Conservation (phyloP, 2,113 vertebrate genomes). For the Danio rerio region GRCz12tu NC_133180.1:19953501-19954000, state of each 20-base stretch:
- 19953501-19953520: too few relatives aligned
- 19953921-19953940: not conserved
- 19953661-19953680: conserved; percentile 88
- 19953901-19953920: not conserved
- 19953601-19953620: too few relatives aligned
- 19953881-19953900: not conserved
- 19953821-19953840: not conserved
- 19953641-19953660: conserved; percentile 84
- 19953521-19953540: too few relatives aligned
- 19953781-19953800: conserved; percentile 97
- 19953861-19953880: not conserved
- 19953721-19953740: conserved; percentile 84
- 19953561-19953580: too few relatives aligned
- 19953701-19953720: conserved; percentile 90
- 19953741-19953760: conserved; percentile 90
- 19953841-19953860: not conserved
- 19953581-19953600: not conserved
- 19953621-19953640: not conserved
- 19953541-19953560: too few relatives aligned
- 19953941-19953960: not conserved
- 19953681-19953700: conserved; percentile 92
- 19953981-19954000: not conserved
- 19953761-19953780: conserved; percentile 91
- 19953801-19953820: conserved; percentile 59
- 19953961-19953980: not conserved